These are phyloP conservation scores for Trachymyrmex septentrionalis DNA, from an alignment of 1,140 invertebrate species.

Conservation along the genomic window DNA sequence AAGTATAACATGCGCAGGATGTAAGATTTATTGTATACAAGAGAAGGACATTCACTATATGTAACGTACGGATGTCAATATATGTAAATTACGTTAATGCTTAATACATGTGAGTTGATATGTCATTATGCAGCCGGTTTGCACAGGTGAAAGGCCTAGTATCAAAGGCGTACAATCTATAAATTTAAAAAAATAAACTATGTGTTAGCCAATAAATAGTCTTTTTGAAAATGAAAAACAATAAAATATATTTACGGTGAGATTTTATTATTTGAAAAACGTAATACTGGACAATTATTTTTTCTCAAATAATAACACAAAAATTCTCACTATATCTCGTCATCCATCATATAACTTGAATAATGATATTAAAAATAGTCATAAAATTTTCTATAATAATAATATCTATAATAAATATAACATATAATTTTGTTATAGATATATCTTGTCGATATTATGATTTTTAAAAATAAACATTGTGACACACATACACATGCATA, in stretches of 20 bases:
- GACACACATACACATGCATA: too few species aligned
- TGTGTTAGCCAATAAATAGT: neutral
- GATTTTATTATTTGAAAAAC: conserved; percentile 5
- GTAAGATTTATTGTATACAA: conserved; percentile 55
- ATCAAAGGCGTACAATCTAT: neutral
- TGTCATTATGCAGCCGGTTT: conserved; percentile 49
- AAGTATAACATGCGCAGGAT: neutral
- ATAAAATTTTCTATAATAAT: too few species aligned
- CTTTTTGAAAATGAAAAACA: neutral
- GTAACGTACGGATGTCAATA: conserved; percentile 62
- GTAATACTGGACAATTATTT: too few species aligned
- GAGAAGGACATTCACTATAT: neutral
- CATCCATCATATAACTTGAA: too few species aligned
- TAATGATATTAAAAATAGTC: too few species aligned
- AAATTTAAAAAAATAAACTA: neutral
- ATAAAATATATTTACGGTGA: neutral
- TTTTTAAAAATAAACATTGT: too few species aligned
- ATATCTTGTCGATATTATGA: too few species aligned
- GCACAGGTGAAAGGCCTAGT: conserved; percentile 60
- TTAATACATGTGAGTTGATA: conserved; percentile 73
- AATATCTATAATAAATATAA: too few species aligned
- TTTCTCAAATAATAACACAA: neutral
- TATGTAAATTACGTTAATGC: conserved; percentile 71
- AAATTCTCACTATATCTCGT: neutral
- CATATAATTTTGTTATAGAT: too few species aligned